Evolutionary conservation across 2,113 vertebrate species (phyloP), one percentile per base, ranked within the genome.

Genomic region (Acrocephalus kingi): DNA sequence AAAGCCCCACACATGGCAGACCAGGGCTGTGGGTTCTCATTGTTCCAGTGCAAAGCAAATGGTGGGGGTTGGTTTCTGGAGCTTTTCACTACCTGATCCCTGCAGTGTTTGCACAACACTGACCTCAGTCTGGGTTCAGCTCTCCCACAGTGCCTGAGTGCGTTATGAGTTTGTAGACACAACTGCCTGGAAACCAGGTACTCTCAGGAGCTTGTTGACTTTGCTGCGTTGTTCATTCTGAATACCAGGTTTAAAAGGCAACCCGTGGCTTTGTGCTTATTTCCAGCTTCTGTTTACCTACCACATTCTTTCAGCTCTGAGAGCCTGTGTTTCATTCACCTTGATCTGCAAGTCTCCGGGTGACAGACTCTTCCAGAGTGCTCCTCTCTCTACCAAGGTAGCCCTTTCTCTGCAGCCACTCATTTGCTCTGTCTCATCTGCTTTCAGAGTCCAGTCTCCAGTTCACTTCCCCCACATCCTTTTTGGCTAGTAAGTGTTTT

Each of bases 141-240:
- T 83, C 37, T 80, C 90, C 51, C 3, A 5, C 72, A 45, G 68
- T 20, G 33, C 46, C 59, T 35, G 61, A 78, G 24, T 31, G 18
- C 2, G 0, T 61, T 62, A 23, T 15, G 63, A 83, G 41, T 87
- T 77, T 88, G 68, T 83, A 81, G 75, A 89, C 55, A 41, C n/a
- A 83, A 59, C 55, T 86, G 62, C 86, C 83, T 84, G 52, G 90
- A 94, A 89, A 92, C 52, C 72, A 84, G 68, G 68, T 86, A 81
- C 61, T 67, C 43, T 52, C 86, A 56, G 89, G 45, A 87, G 2
- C 35, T 71, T 84, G 61, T 84, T 89, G 76, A 72, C 77, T 91
- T 91, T 71, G 46, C 62, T 89, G 52, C 77, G 48, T 72, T 86
- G 25, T 37, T 92, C 61, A 5, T 61, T 87, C 84, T 24, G 20